Conservation (phyloP, 2,888 invertebrate genomes). For the Aromia moschata region DNA sequence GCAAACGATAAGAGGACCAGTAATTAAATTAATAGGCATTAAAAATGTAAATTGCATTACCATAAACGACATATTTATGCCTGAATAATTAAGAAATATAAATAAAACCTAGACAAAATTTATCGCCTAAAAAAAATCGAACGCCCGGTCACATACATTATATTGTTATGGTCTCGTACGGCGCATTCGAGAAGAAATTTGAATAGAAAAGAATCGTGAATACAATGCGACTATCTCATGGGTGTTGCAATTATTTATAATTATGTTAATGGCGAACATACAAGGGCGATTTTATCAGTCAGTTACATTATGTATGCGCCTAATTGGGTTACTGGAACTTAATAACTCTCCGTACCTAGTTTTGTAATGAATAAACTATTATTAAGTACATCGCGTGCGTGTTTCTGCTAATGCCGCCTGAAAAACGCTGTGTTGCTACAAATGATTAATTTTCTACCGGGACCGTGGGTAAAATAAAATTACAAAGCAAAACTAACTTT, state of each 20-base stretch:
- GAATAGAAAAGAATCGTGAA: constrained; percentile 19
- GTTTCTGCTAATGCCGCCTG: neutral
- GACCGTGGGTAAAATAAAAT: no score
- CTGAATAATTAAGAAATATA: constrained; percentile 6
- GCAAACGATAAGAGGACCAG: no score
- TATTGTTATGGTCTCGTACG: constrained; percentile 4
- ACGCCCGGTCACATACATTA: neutral
- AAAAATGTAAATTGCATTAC: constrained; percentile 7
- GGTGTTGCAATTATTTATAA: constrained; percentile 24
- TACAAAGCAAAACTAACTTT: no score
- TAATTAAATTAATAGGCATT: constrained; percentile 10
- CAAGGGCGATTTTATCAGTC: constrained; percentile 28
- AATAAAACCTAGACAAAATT: neutral
- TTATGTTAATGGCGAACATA: constrained; percentile 23
- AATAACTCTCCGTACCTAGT: constrained; percentile 11
- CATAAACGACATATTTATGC: constrained; percentile 2
- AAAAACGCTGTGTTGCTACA: neutral
- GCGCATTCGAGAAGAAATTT: constrained; percentile 5
- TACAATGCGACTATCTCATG: constrained; percentile 20
- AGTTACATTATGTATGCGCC: constrained; percentile 24
- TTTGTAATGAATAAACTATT: constrained; percentile 11
- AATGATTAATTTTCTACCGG: no score
- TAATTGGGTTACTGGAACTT: constrained; percentile 25
- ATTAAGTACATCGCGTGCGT: neutral
- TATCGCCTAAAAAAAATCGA: neutral